phyloP scores from a whole-genome alignment of 1,140 invertebrate genomes.

The Bombus terrestris region DNA sequence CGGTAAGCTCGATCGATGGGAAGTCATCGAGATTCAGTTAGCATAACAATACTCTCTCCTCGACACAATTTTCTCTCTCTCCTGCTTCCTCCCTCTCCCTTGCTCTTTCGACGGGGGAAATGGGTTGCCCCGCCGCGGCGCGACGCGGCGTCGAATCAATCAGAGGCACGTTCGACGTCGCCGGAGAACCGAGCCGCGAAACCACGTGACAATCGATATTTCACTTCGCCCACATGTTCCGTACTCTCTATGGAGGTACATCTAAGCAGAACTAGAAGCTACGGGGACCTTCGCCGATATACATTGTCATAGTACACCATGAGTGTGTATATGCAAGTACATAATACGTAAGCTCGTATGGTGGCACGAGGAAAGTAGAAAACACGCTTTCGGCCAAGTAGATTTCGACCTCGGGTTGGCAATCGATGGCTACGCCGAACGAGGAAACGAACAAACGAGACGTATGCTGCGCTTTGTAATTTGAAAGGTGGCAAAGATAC shows the following conservation, averaged over 20 bases:
- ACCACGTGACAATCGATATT: constrained; percentile 67
- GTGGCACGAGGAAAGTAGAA: too few species aligned
- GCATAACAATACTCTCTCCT: constrained; percentile 64
- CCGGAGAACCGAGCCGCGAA: constrained; percentile 53
- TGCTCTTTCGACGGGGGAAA: not conserved
- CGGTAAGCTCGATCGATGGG: constrained; percentile 59
- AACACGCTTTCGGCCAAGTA: too few species aligned
- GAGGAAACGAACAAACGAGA: too few species aligned
- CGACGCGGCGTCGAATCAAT: constrained; percentile 57
- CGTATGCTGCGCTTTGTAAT: too few species aligned
- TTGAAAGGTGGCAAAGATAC: too few species aligned
- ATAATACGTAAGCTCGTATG: too few species aligned
- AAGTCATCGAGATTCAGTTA: constrained; percentile 67
- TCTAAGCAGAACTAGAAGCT: too few species aligned
- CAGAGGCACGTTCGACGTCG: constrained; percentile 57
- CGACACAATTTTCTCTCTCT: constrained; percentile 43
- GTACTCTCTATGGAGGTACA: not conserved
- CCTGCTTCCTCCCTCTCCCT: not conserved
- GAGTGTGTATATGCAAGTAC: too few species aligned
- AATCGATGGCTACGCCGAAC: too few species aligned
- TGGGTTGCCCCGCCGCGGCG: constrained; percentile 14
- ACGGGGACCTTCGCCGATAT: not conserved
- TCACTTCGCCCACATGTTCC: constrained; percentile 9
- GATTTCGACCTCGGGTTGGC: too few species aligned
- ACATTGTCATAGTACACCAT: too few species aligned